These are phyloP conservation scores for Haliclona indistincta DNA, from an alignment of 37 sponge, comb jelly and placozoan species.

Conservation along the genomic window DNA sequence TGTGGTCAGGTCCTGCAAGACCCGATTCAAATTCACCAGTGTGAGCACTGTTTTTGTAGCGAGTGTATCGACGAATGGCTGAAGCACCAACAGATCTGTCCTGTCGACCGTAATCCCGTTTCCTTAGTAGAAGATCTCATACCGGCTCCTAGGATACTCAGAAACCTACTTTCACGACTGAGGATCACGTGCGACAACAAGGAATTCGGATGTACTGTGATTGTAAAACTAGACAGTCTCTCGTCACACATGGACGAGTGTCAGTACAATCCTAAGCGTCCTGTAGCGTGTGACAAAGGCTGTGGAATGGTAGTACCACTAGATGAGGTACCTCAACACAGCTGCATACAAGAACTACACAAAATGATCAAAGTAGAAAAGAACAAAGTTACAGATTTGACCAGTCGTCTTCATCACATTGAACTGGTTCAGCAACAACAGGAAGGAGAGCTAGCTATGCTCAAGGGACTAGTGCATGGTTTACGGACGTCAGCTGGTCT, in stretches of 20 bases:
- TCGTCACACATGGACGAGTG: conserved; percentile 76
- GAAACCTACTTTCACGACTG: conserved; percentile 87
- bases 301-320: conserved; percentile 84
- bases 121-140: conserved; percentile 52
- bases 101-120: conserved; percentile 82
- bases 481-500: conserved; percentile 42
- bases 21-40: conserved; percentile 85
- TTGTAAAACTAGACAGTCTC: conserved; percentile 77
- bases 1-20: conserved; percentile 83
- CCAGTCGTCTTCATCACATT: conserved; percentile 16
- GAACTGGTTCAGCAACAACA: conserved; percentile 49
- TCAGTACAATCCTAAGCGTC: conserved; percentile 85
- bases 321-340: conserved; percentile 84
- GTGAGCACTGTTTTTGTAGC: conserved; percentile 95
- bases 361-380: conserved; percentile 42
- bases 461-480: conserved; percentile 79
- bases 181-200: conserved; percentile 87
- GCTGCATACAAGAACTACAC: conserved; percentile 70
- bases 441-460: conserved; percentile 61
- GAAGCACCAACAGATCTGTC: conserved; percentile 86
- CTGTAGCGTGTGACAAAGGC: conserved; percentile 86
- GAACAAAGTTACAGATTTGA: conserved; percentile 21
- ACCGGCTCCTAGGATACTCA: conserved; percentile 86
- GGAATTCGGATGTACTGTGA: conserved; percentile 78
- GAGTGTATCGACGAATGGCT: conserved; percentile 92